Evolutionary conservation across 2,113 vertebrate genomes (phyloP).

Genomic region (Xenopus borealis): DNA sequence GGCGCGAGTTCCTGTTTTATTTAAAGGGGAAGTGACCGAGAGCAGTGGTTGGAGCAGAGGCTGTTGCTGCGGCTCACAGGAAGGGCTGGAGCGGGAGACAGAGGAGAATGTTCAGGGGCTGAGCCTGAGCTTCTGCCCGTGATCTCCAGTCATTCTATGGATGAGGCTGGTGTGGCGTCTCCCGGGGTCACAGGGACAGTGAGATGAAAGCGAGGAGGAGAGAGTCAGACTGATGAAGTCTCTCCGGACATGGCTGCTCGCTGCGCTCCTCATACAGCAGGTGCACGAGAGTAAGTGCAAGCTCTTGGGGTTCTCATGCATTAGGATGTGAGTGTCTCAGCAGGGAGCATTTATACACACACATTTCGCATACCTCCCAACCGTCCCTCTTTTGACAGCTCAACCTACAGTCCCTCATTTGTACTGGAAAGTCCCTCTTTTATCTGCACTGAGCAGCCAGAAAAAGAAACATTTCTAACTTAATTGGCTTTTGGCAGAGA

Average conservation of each 20-base stretch:
- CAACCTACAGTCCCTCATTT: too few species aligned
- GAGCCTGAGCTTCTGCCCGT: background rate
- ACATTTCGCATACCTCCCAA: too few species aligned
- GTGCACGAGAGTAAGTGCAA: slow-evolving; percentile 21
- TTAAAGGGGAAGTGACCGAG: slow-evolving; percentile 24
- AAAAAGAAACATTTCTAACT: too few species aligned
- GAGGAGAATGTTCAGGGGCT: slow-evolving; percentile 3
- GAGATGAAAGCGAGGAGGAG: slow-evolving; percentile 10
- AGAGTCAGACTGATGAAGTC: slow-evolving; percentile 23
- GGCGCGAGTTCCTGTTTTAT: slow-evolving; percentile 16
- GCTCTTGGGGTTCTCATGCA: too few species aligned
- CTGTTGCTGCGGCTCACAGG: slow-evolving; percentile 12
- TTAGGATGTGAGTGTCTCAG: too few species aligned
- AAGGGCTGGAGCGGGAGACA: slow-evolving; percentile 6
- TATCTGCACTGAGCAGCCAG: too few species aligned
- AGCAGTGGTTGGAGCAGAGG: slow-evolving; percentile 27
- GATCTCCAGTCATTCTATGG: background rate
- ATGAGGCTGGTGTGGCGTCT: background rate
- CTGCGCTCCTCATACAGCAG: slow-evolving; percentile 18
- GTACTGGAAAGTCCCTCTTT: too few species aligned
- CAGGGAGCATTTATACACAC: too few species aligned
- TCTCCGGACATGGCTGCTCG: slow-evolving; percentile 1
- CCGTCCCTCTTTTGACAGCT: too few species aligned
- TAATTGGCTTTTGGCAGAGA: too few species aligned
- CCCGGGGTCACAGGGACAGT: background rate